These are phyloP conservation scores for Oeneis ivallda DNA, from an alignment of 2,888 invertebrate genomes.

Conservation along the genomic window DNA sequence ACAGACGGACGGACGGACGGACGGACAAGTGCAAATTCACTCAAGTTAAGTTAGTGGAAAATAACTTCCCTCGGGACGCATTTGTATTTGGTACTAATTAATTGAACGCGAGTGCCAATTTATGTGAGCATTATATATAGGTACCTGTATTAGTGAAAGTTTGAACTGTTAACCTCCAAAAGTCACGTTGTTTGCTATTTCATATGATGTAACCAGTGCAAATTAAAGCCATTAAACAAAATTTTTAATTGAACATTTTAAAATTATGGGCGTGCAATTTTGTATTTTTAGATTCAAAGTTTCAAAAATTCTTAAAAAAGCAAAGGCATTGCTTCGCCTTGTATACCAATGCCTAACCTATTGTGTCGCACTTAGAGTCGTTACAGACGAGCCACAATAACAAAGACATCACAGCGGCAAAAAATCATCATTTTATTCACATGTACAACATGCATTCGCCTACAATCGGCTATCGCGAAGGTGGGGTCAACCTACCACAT, in stretches of 20 bases:
- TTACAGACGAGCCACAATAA: neutral
- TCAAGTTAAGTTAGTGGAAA: slow-evolving; percentile 6
- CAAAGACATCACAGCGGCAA: neutral
- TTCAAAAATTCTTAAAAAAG: neutral
- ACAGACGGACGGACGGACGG: too few relatives aligned
- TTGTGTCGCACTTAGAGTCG: neutral
- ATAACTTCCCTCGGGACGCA: neutral
- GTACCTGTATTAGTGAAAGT: neutral
- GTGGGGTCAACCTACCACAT: too few relatives aligned
- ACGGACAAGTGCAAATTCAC: too few relatives aligned
- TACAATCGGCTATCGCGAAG: too few relatives aligned
- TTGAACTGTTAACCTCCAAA: neutral
- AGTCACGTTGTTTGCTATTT: neutral
- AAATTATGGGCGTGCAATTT: neutral
- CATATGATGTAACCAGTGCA: neutral
- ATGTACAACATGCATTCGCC: neutral
- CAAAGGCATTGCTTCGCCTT: too few relatives aligned
- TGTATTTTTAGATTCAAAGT: neutral
- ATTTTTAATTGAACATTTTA: neutral
- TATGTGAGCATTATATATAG: slow-evolving; percentile 3
- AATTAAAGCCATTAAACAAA: neutral
- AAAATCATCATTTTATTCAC: neutral
- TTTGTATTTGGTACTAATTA: slow-evolving; percentile 3
- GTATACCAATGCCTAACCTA: neutral
- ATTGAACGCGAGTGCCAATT: slow-evolving; percentile 11